phyloP scores from a whole-genome alignment of 1,140 invertebrate species.

The Tetragonula clypearis region DNA sequence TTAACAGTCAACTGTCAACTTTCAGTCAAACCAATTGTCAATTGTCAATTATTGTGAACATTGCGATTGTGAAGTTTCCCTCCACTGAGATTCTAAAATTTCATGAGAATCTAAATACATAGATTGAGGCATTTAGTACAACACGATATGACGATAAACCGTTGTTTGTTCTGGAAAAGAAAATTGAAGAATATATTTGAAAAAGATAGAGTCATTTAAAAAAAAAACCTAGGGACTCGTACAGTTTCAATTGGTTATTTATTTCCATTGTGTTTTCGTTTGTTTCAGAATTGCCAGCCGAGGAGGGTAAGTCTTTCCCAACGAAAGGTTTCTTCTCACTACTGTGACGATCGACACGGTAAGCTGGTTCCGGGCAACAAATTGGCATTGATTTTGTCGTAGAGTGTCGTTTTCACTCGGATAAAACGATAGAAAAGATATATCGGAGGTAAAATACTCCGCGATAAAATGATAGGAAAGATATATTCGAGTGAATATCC shows the following conservation, averaged over 20 bases:
- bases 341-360: constrained; percentile 26
- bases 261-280: constrained; percentile 61
- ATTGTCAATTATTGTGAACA: too few species aligned
- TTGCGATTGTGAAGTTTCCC: too few species aligned
- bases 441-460: not conserved
- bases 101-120: too few species aligned
- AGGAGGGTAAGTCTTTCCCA: constrained; percentile 84
- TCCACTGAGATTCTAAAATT: too few species aligned
- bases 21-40: too few species aligned
- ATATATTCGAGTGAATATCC: not conserved
- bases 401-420: not conserved
- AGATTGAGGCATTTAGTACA: too few species aligned
- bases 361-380: constrained; percentile 12
- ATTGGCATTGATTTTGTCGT: constrained; percentile 33
- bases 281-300: constrained; percentile 88
- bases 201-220: not conserved
- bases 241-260: not conserved
- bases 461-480: not conserved
- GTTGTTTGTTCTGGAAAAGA: not conserved
- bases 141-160: too few species aligned
- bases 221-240: not conserved
- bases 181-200: not conserved
- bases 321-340: not conserved
- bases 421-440: not conserved
- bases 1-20: too few species aligned